These are phyloP conservation scores for Xenopus petersii DNA, from an alignment of 2,797 vertebrate species.

Conservation along the genomic window DNA sequence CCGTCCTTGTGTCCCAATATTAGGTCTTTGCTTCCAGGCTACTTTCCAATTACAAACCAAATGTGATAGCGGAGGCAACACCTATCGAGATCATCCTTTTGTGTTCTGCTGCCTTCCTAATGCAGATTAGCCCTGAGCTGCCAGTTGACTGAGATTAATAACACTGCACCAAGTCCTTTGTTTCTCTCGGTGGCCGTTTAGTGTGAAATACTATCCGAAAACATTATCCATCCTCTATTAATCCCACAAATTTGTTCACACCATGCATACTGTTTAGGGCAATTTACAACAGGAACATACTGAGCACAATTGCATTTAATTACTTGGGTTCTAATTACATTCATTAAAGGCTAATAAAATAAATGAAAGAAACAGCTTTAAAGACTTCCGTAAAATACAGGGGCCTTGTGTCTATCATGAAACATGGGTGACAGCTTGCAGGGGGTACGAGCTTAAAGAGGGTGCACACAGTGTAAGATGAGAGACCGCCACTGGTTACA, in stretches of 20 bases:
- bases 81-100: conserved; percentile 79
- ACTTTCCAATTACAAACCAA: conserved; percentile 71
- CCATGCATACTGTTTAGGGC: conserved; percentile 89
- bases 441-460: conserved; percentile 32
- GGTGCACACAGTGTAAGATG: conserved; percentile 2
- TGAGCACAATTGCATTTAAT: conserved; percentile 97
- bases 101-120: conserved; percentile 94
- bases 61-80: conserved; percentile 71
- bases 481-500: not conserved
- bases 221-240: conserved; percentile 99
- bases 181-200: conserved; percentile 93
- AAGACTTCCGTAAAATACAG: conserved; percentile 87
- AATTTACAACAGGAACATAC: conserved; percentile 88
- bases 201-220: conserved; percentile 99
- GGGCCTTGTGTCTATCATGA: conserved; percentile 88
- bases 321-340: conserved; percentile 98
- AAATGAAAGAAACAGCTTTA: conserved; percentile 91
- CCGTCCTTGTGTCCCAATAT: conserved; percentile 42
- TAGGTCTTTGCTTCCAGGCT: conserved; percentile 49
- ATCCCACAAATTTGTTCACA: conserved; percentile 93
- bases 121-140: conserved; percentile 96
- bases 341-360: conserved; percentile 99
- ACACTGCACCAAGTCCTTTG: conserved; percentile 94
- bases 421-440: conserved; percentile 81
- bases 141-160: conserved; percentile 99